A percentile compares a stretch with the other conserved stretches of the same genome.
Conservation (phyloP, 2,113 vertebrate species). For the Gadus chalcogrammus region DNA sequence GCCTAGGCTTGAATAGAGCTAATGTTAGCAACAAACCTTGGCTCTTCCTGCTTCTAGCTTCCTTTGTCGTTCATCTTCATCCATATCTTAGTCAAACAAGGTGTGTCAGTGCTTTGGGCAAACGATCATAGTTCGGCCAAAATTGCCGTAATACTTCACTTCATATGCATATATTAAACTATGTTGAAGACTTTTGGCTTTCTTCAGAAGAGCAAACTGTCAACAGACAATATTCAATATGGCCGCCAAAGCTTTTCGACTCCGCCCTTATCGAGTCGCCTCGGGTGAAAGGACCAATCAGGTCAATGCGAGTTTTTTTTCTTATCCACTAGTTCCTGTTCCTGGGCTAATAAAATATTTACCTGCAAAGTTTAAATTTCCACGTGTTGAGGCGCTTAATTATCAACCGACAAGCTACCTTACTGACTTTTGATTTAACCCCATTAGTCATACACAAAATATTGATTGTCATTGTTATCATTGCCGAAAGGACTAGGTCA, state of each 20-base stretch:
- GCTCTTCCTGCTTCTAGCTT: conserved; percentile 84
- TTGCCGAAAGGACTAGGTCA: no score
- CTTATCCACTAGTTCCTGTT: background rate
- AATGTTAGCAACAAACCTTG: conserved; percentile 75
- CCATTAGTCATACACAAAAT: no score
- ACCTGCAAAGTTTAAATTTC: no score
- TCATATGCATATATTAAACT: conserved; percentile 21
- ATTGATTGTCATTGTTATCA: no score
- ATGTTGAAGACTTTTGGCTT: conserved; percentile 26
- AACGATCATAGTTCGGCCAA: conserved; percentile 1
- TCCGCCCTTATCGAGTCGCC: conserved; percentile 67
- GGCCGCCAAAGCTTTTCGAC: conserved; percentile 68
- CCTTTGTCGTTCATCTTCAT: conserved; percentile 72
- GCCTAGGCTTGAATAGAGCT: conserved; percentile 27
- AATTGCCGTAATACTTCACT: background rate
- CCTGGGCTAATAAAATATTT: no score
- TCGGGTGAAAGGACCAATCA: conserved; percentile 55
- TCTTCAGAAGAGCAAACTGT: conserved; percentile 65
- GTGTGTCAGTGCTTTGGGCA: conserved; percentile 9
- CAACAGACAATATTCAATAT: conserved; percentile 75
- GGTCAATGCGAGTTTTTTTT: background rate
- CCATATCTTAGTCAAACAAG: conserved; percentile 65
- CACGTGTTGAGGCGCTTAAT: no score
- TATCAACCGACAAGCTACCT: no score
- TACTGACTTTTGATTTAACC: no score